phyloP scores from a whole-genome alignment of 2,797 vertebrate species.

The Natrix natrix region DNA sequence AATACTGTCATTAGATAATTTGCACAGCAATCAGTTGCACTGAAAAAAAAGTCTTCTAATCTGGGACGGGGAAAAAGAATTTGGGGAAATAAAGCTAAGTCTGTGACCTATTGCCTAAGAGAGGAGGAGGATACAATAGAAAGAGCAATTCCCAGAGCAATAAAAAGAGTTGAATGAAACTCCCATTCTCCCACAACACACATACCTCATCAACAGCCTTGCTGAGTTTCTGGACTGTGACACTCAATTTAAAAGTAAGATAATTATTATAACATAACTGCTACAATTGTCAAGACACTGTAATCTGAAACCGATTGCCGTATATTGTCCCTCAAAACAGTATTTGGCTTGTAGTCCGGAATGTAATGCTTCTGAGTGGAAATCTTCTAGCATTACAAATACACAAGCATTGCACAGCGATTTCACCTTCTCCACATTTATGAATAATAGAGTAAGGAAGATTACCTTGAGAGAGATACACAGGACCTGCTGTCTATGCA shows the following conservation, averaged over 20 bases:
- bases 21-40: background rate
- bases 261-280: background rate
- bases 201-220: background rate
- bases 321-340: background rate
- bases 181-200: background rate
- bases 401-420: background rate
- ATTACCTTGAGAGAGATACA: background rate
- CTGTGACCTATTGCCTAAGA: background rate
- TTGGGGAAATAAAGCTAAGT: background rate
- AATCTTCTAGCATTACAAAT: background rate
- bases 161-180: background rate
- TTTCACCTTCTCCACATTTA: background rate
- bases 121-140: background rate
- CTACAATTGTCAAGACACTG: background rate
- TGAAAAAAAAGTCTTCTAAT: background rate
- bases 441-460: background rate
- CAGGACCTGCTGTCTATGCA: background rate
- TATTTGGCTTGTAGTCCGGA: background rate
- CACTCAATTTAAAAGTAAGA: background rate
- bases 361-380: background rate
- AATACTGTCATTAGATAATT: background rate
- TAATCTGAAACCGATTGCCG: background rate
- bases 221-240: background rate
- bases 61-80: background rate
- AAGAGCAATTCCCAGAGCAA: background rate